These are phyloP conservation scores for Eulithis testata DNA, from an alignment of 2,888 invertebrate genomes.

Conservation along the genomic window DNA sequence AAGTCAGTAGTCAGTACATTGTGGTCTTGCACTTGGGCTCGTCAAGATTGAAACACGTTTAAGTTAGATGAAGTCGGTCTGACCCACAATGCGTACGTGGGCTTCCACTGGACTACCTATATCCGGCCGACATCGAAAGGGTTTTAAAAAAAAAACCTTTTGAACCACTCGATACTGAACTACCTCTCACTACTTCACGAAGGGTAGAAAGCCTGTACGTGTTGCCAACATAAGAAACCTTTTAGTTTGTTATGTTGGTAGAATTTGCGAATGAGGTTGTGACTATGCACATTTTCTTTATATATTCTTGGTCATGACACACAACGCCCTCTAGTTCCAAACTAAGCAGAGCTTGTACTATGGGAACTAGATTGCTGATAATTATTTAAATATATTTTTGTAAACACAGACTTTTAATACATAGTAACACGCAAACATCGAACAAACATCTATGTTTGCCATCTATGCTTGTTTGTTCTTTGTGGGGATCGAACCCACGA, in stretches of 20 bases:
- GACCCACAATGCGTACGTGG: background rate
- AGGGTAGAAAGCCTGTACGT: constrained; percentile 21
- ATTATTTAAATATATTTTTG: too few relatives aligned
- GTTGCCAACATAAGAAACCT: constrained; percentile 38
- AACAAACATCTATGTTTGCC: too few relatives aligned
- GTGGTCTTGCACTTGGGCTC: background rate
- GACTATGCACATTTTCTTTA: too few relatives aligned
- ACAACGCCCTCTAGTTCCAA: too few relatives aligned
- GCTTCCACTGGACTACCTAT: background rate
- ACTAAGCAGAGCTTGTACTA: too few relatives aligned
- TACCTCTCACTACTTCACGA: constrained; percentile 6
- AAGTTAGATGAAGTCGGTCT: constrained; percentile 1
- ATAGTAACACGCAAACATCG: too few relatives aligned
- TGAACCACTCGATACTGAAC: constrained; percentile 8
- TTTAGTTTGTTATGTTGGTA: constrained; percentile 27
- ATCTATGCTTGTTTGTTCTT: too few relatives aligned
- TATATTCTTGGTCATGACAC: too few relatives aligned
- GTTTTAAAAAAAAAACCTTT: constrained; percentile 9
- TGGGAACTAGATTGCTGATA: too few relatives aligned
- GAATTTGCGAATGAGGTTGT: background rate
- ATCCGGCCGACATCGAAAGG: constrained; percentile 13
- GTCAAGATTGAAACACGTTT: background rate
- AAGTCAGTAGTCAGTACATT: background rate
- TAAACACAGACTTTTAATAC: too few relatives aligned
- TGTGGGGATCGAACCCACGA: too few relatives aligned